Conservation (phyloP, 1,140 invertebrate species). For the Scaptomyza montana region DNA sequence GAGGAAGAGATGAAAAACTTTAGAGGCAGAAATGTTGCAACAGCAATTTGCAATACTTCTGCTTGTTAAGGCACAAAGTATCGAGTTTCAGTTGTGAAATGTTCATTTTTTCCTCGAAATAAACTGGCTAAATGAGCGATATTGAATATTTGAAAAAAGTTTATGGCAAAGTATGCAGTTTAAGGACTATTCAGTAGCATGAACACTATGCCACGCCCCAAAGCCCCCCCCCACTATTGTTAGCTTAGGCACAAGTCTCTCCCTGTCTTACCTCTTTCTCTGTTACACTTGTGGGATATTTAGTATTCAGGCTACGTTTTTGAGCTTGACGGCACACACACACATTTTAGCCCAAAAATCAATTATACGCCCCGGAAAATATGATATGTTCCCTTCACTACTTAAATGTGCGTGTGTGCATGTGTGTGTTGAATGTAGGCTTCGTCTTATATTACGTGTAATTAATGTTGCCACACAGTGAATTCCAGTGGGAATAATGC, state of each 20-base stretch:
- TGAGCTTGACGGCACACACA: conserved; percentile 16
- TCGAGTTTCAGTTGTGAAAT: not conserved
- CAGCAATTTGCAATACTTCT: conserved; percentile 10
- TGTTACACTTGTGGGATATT: conserved; percentile 29
- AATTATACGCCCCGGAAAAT: conserved; percentile 73
- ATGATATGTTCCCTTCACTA: conserved; percentile 41
- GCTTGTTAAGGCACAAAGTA: conserved; percentile 4
- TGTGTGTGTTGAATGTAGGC: conserved; percentile 14
- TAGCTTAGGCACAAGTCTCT: conserved; percentile 13
- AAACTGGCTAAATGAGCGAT: no score
- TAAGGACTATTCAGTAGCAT: not conserved
- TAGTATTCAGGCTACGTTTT: conserved; percentile 72
- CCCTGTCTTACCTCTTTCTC: not conserved
- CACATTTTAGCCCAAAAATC: conserved; percentile 73
- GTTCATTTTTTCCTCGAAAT: no score
- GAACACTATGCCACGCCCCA: conserved; percentile 13
- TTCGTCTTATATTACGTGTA: conserved; percentile 70
- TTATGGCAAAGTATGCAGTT: not conserved
- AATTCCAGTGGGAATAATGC: conserved; percentile 23
- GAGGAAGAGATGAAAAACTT: not conserved
- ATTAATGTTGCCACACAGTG: conserved; percentile 48
- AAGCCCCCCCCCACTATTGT: conserved; percentile 3
- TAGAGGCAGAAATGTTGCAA: no score
- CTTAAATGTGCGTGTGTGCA: not conserved
- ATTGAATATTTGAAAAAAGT: not conserved